Evolutionary conservation across 2,113 vertebrate genomes (phyloP).

Genomic region (Phyllostomus discolor): DNA sequence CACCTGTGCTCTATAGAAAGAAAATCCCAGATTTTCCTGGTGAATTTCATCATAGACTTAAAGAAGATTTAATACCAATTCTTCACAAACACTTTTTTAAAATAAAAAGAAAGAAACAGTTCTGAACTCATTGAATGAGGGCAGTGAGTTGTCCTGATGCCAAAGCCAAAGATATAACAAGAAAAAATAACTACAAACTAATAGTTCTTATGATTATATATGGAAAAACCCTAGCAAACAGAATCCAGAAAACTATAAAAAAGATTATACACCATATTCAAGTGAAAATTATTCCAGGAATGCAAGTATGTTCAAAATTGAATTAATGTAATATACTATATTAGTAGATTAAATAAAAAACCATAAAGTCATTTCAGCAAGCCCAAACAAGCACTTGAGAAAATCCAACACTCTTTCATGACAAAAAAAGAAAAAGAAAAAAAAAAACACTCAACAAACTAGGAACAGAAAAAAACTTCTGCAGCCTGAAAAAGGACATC

Average conservation of each 20-base stretch:
- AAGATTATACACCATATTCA: not conserved
- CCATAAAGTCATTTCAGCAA: not conserved
- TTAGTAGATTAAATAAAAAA: constrained; percentile 3
- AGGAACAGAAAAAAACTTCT: not conserved
- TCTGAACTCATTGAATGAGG: not conserved
- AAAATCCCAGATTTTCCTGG: not conserved
- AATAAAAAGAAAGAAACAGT: not conserved
- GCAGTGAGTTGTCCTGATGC: not conserved
- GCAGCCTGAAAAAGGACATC: not conserved
- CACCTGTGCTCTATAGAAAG: not conserved
- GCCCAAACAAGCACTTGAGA: not conserved
- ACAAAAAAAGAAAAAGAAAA: not conserved
- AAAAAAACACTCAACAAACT: not conserved
- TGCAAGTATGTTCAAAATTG: not conserved
- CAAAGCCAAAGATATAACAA: not conserved
- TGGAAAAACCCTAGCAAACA: not conserved
- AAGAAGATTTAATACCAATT: not conserved
- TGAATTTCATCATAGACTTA: not conserved
- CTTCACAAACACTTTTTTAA: not conserved
- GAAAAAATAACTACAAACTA: not conserved
- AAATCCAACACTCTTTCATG: not conserved
- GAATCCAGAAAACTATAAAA: not conserved
- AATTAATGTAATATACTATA: not conserved
- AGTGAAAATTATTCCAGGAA: not conserved
- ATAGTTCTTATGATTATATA: not conserved